Conservation (phyloP, 2,113 vertebrate genomes). For the Copsychus sechellarum region DNA sequence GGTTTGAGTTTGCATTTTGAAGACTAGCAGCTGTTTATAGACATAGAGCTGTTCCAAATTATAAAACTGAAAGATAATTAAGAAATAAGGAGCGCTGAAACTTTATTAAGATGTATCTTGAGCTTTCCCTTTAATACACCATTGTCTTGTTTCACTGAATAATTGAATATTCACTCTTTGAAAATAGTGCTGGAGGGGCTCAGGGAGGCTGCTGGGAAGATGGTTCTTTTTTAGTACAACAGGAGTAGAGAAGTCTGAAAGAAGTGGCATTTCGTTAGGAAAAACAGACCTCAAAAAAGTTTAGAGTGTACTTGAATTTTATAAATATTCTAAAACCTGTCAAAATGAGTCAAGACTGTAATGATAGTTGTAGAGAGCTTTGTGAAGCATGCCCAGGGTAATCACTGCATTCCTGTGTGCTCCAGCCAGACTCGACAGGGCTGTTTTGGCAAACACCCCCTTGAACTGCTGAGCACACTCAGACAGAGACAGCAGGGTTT, state of each 20-base stretch:
- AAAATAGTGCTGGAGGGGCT: constrained; percentile 56
- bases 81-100: neutral
- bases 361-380: neutral
- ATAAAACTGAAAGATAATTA: constrained; percentile 24
- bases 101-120: constrained; percentile 41
- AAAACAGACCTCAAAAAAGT: constrained; percentile 59
- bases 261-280: constrained; percentile 48
- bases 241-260: constrained; percentile 46
- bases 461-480: neutral
- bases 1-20: neutral
- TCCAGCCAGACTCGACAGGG: constrained; percentile 19
- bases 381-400: constrained; percentile 26
- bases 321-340: constrained; percentile 61
- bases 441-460: constrained; percentile 13
- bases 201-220: constrained; percentile 6
- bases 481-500: neutral
- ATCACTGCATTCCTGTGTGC: constrained; percentile 7
- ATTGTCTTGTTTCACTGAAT: constrained; percentile 57
- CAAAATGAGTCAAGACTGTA: constrained; percentile 55
- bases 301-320: constrained; percentile 48
- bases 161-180: constrained; percentile 53
- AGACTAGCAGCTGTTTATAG: neutral
- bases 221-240: constrained; percentile 39
- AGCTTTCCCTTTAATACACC: constrained; percentile 24
- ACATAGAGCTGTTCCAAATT: neutral